Evolutionary conservation across 1,140 invertebrate species (phyloP).

Genomic region (Ylistrum balloti): DNA sequence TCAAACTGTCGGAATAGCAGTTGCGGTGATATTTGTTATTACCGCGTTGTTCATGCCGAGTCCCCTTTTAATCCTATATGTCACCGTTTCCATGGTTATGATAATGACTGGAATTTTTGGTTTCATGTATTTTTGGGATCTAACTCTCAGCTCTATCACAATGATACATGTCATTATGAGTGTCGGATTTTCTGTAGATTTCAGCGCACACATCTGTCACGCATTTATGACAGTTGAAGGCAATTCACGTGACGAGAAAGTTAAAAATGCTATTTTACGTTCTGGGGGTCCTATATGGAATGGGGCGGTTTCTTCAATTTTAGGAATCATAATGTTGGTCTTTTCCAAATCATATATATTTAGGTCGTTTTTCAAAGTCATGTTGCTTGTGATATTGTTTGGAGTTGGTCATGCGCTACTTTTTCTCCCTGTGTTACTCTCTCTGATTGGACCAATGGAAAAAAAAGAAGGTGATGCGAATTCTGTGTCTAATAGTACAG

Average conservation of each 20-base stretch:
- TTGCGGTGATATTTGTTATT: conserved; percentile 96
- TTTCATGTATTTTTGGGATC: conserved; percentile 97
- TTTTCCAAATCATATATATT: conserved; percentile 98
- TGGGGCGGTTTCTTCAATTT: conserved; percentile 95
- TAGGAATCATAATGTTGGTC: conserved; percentile 93
- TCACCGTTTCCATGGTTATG: conserved; percentile 96
- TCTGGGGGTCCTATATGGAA: conserved; percentile 96
- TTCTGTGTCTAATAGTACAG: neutral
- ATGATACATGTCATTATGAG: conserved; percentile 99
- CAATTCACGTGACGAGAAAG: conserved; percentile 85
- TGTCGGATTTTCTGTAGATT: conserved; percentile 98
- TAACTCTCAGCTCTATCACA: conserved; percentile 97
- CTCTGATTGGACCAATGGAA: conserved; percentile 81
- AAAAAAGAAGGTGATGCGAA: neutral
- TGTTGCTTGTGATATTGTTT: conserved; percentile 97
- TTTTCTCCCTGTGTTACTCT: conserved; percentile 94
- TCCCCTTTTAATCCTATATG: conserved; percentile 95
- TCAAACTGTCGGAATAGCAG: conserved; percentile 96
- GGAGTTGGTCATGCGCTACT: conserved; percentile 96
- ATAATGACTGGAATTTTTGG: conserved; percentile 97
- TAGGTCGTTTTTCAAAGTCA: conserved; percentile 99
- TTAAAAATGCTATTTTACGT: conserved; percentile 93
- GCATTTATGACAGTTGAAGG: conserved; percentile 94
- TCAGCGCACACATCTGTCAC: conserved; percentile 98
- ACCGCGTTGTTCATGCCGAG: conserved; percentile 98